phyloP scores from a whole-genome alignment of 2,797 vertebrate genomes.

The Serranus cabrilla region DNA sequence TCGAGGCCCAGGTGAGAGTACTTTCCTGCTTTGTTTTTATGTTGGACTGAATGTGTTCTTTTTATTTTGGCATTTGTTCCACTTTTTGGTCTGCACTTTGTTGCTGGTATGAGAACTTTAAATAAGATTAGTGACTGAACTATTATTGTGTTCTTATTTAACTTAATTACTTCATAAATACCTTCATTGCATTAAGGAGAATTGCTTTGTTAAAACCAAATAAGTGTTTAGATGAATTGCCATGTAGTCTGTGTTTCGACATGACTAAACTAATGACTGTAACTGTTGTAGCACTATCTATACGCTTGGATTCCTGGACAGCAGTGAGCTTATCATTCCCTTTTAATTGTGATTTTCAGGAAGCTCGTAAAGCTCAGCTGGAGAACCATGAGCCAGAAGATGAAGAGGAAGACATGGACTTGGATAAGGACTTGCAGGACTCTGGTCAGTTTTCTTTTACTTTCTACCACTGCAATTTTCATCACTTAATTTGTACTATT shows the following conservation, averaged over 20 bases:
- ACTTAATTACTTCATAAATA: neutral
- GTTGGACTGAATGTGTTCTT: neutral
- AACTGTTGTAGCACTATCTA: neutral
- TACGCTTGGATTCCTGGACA: neutral
- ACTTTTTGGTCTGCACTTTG: neutral
- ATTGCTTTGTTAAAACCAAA: neutral
- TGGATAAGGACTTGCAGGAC: slow-evolving; percentile 89
- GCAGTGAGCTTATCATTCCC: slow-evolving; percentile 4
- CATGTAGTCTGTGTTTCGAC: neutral
- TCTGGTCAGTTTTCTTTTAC: slow-evolving; percentile 85
- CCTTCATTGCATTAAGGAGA: neutral
- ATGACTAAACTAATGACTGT: neutral
- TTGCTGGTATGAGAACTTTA: neutral
- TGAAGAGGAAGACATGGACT: slow-evolving; percentile 93
- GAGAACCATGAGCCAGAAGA: slow-evolving; percentile 98
- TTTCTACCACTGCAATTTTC: neutral
- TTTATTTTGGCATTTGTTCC: neutral
- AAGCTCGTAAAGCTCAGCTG: slow-evolving; percentile 94
- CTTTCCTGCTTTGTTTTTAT: neutral
- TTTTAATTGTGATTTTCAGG: slow-evolving; percentile 76
- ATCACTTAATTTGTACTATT: neutral
- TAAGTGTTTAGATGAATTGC: neutral
- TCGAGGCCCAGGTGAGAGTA: slow-evolving; percentile 92
- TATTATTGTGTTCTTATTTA: neutral
- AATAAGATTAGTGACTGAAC: neutral